phyloP scores from a whole-genome alignment of 2,888 invertebrate genomes.

The Onthophagus sagittarius region DNA sequence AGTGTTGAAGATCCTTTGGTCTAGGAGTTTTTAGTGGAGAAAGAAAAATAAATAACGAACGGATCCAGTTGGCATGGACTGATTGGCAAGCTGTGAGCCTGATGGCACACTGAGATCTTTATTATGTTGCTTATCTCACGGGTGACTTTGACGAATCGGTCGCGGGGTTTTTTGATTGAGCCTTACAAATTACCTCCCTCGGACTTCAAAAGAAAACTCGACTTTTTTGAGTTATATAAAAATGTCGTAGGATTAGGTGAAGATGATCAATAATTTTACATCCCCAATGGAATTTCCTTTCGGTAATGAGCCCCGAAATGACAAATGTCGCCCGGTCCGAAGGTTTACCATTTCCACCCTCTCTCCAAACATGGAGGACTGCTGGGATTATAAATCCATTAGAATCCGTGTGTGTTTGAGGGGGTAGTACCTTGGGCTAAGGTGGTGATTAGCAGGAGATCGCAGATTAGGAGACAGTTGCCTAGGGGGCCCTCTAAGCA shows the following conservation, averaged over 20 bases:
- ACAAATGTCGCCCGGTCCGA: neutral
- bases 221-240: neutral
- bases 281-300: neutral
- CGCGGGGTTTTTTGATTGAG: constrained; percentile 2
- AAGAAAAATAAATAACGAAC: neutral
- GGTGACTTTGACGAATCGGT: constrained; percentile 8
- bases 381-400: constrained; percentile 45
- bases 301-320: neutral
- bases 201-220: neutral
- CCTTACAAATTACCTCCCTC: neutral
- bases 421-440: constrained; percentile 29
- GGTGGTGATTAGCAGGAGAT: constrained; percentile 28
- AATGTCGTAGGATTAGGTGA: neutral
- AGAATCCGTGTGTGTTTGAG: constrained; percentile 35
- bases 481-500: constrained; percentile 39
- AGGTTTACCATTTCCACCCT: neutral
- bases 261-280: neutral
- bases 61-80: constrained; percentile 41
- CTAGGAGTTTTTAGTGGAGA: neutral
- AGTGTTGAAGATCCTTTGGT: neutral
- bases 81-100: constrained; percentile 49
- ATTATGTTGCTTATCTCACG: constrained; percentile 35
- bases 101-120: constrained; percentile 48
- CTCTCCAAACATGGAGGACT: neutral
- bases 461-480: constrained; percentile 45